phyloP scores from a whole-genome alignment of 2,888 invertebrate genomes.

The Lottia scabra region DNA sequence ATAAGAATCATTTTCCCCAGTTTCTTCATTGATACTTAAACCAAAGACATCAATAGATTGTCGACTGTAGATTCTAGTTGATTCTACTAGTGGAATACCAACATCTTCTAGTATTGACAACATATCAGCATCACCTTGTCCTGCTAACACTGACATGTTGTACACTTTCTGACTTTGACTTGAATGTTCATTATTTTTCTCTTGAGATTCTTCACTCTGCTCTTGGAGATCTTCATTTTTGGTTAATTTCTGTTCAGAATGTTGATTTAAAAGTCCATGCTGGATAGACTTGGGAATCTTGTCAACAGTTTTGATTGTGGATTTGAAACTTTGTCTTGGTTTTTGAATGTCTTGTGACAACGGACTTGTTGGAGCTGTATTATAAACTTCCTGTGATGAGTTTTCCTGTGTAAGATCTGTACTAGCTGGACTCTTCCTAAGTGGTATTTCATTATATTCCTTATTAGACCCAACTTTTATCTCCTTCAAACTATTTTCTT shows the following conservation, averaged over 20 bases:
- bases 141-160: not conserved
- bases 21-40: slow-evolving; percentile 5
- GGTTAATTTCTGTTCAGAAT: too few relatives aligned
- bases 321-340: too few relatives aligned
- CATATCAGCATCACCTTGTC: not conserved
- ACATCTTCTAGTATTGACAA: slow-evolving; percentile 33
- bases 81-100: slow-evolving; percentile 48
- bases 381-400: too few relatives aligned
- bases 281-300: too few relatives aligned
- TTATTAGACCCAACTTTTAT: too few relatives aligned
- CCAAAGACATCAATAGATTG: slow-evolving; percentile 32
- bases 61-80: slow-evolving; percentile 49
- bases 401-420: not conserved
- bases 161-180: slow-evolving; percentile 7
- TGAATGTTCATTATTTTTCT: slow-evolving; percentile 23
- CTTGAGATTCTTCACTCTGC: not conserved
- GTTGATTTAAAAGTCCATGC: too few relatives aligned
- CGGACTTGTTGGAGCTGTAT: too few relatives aligned
- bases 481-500: too few relatives aligned
- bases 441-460: too few relatives aligned
- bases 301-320: too few relatives aligned
- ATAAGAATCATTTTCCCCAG: slow-evolving; percentile 21
- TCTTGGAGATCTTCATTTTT: not conserved
- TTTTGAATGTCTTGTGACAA: too few relatives aligned
- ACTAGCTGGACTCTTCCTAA: too few relatives aligned